These are phyloP conservation scores for Thinocorus orbignyianus DNA, from an alignment of 2,113 vertebrate species.

Conservation along the genomic window DNA sequence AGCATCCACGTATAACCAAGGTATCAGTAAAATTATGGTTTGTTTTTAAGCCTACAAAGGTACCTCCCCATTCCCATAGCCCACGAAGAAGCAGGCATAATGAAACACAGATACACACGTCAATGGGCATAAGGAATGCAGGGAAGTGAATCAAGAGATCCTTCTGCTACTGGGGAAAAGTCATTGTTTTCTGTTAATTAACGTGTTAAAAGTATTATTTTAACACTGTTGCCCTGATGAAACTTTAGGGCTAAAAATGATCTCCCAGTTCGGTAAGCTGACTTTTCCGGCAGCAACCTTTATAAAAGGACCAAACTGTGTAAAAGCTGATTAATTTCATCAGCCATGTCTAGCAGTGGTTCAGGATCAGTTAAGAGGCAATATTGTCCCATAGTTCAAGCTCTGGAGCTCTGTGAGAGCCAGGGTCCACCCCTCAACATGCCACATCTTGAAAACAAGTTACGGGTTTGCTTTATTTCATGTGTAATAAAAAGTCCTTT, in stretches of 20 bases:
- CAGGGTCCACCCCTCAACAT: background rate
- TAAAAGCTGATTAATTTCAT: background rate
- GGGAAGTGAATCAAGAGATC: background rate
- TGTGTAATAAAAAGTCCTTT: background rate
- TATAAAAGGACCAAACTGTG: background rate
- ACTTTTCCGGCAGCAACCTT: background rate
- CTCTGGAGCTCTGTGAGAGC: background rate
- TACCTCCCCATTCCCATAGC: background rate
- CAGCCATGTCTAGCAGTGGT: rapidly evolving
- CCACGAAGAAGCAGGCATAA: background rate
- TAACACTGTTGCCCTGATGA: background rate
- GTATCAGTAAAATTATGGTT: background rate
- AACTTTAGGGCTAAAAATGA: background rate
- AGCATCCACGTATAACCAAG: background rate
- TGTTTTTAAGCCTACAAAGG: background rate
- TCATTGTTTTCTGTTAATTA: background rate
- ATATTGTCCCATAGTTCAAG: background rate
- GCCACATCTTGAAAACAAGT: background rate
- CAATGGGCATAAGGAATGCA: background rate
- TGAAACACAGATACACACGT: background rate
- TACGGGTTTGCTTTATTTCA: background rate
- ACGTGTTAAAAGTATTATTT: background rate
- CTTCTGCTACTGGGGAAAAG: background rate
- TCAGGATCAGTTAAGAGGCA: background rate
- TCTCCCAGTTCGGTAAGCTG: background rate